Evolutionary conservation across 2,888 invertebrate species (phyloP).

Genomic region (Aleiodes testaceus): DNA sequence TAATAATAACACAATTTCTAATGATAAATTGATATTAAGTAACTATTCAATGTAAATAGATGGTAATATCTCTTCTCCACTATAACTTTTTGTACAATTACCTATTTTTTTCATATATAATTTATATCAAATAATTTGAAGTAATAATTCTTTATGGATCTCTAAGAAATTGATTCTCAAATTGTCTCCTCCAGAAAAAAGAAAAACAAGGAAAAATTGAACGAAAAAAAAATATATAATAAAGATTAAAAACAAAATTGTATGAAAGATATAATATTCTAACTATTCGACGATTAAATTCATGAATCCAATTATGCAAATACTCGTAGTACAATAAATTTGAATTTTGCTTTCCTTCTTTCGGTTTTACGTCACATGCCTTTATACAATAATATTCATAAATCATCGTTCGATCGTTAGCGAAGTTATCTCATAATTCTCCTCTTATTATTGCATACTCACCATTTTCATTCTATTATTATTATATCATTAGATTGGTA

Average conservation of each 20-base stretch:
- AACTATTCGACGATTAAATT: constrained; percentile 48
- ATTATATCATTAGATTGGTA: constrained; percentile 20
- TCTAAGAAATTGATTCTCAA: constrained; percentile 30
- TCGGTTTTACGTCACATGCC: constrained; percentile 38
- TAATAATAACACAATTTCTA: constrained; percentile 60
- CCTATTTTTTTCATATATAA: constrained; percentile 50
- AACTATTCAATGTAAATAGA: constrained; percentile 62
- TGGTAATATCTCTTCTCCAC: constrained; percentile 58
- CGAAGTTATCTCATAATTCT: background rate
- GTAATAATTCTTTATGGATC: constrained; percentile 53
- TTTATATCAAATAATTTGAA: constrained; percentile 60
- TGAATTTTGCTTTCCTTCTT: constrained; percentile 14
- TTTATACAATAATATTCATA: constrained; percentile 45
- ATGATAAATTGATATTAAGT: constrained; percentile 59
- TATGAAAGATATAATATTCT: background rate
- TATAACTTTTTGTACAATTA: constrained; percentile 67
- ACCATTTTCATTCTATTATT: constrained; percentile 18
- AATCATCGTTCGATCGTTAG: constrained; percentile 20
- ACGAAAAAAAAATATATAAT: background rate
- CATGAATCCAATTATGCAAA: constrained; percentile 42
- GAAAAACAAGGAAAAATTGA: background rate
- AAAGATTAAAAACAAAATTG: constrained; percentile 1
- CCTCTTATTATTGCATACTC: background rate
- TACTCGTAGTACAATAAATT: constrained; percentile 49
- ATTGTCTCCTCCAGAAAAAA: background rate